Evolutionary conservation across 2,113 vertebrate species (phyloP).

Genomic region (Chionis minor): DNA sequence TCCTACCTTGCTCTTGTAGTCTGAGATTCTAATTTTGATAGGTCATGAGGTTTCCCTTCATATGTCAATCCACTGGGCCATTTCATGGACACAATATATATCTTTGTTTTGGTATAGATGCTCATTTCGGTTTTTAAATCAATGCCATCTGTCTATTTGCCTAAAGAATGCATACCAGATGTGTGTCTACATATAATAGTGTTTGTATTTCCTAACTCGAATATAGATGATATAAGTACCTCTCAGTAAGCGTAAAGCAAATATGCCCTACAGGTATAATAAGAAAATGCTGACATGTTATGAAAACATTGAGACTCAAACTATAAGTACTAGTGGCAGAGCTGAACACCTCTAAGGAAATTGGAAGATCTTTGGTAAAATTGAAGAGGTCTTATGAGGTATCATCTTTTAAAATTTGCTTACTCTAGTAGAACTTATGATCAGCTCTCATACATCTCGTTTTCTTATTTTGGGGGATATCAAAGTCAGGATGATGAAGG

Average conservation of each 20-base stretch:
- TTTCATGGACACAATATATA: neutral
- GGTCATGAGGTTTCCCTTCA: neutral
- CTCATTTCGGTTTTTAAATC: neutral
- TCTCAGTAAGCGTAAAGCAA: neutral
- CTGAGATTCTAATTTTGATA: neutral
- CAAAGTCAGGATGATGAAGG: neutral
- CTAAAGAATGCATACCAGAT: neutral
- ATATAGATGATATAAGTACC: neutral
- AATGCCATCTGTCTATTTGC: neutral
- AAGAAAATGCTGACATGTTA: neutral
- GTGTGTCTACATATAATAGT: neutral
- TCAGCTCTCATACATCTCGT: neutral
- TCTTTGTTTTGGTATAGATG: neutral
- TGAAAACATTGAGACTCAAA: neutral
- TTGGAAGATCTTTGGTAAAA: neutral
- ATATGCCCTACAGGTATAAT: neutral
- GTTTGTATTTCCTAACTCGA: neutral
- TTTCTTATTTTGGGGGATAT: neutral
- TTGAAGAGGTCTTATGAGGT: neutral
- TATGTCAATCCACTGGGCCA: fast-evolving
- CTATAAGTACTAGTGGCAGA: neutral
- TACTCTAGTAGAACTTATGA: neutral
- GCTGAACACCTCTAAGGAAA: neutral
- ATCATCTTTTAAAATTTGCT: neutral
- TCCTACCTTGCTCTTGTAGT: neutral